These are phyloP conservation scores for Plagodis pulveraria DNA, from an alignment of 2,888 invertebrate species.

Conservation along the genomic window DNA sequence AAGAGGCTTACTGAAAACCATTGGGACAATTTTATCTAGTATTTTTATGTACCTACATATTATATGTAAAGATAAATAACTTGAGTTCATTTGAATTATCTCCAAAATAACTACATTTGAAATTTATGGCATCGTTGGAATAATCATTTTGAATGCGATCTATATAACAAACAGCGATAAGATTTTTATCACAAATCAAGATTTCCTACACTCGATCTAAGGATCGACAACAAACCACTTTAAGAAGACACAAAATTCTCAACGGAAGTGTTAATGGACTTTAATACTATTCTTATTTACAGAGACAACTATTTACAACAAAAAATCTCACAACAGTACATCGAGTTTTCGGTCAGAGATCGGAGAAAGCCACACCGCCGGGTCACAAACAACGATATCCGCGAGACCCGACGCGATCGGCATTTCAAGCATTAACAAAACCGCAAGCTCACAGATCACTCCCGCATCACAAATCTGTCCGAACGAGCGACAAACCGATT, in stretches of 20 bases:
- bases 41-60: not conserved
- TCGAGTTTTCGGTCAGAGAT: conserved; percentile 29
- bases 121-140: conserved; percentile 8
- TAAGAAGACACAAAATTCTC: conserved; percentile 13
- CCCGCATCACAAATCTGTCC: not conserved
- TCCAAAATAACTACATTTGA: conserved; percentile 7
- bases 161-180: conserved; percentile 8
- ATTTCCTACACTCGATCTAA: conserved; percentile 4
- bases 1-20: conserved; percentile 12
- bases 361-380: not conserved
- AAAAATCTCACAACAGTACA: conserved; percentile 44
- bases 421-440: no score
- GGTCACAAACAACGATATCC: not conserved
- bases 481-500: not conserved
- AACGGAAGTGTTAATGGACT: conserved; percentile 21
- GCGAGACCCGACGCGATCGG: not conserved
- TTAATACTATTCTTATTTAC: conserved; percentile 28
- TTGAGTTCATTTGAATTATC: conserved; percentile 11
- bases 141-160: not conserved
- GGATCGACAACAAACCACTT: conserved; percentile 1
- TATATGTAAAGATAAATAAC: conserved; percentile 10
- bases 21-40: conserved; percentile 21
- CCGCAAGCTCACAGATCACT: no score
- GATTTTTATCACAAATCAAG: conserved; percentile 7
- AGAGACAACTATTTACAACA: conserved; percentile 33